Base-by-base conservation (phyloP, 2,888 invertebrate species). In the Xestia sexstrigata region DNA sequence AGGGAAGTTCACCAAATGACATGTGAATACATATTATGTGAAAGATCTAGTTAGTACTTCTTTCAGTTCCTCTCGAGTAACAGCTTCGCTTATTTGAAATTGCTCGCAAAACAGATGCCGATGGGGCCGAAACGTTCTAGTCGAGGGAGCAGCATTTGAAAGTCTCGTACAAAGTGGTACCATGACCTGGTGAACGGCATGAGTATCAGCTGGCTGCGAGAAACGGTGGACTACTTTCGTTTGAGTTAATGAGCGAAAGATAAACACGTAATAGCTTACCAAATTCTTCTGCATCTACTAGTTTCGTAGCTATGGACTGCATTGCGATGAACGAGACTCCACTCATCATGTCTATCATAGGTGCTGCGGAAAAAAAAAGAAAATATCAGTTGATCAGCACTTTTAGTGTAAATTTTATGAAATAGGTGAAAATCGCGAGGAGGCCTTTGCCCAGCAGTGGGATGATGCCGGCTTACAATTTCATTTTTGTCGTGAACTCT, bases 301-400 rank as follows among this genome's bases (percentile, higher is more conserved):
- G 75, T 11, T 79, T 79, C 0, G 58, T 79, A 15, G 78, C 23
- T 49, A 79, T 66, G 0, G 78, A 74, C 49, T 79, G 78, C 5
- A 79, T 79, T 35, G 78, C 78, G 4, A 81, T 79, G 26, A 8
- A 79, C 2, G 78, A 81, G 26, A 81, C 45, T 35, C 78, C 78
- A 45, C 78, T 79, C 23, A 79, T 42, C 65, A 74, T 81, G 55
- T 79, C 78, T 81, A 79, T 17, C 5, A 58, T 4, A 8, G 78
- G 78, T 11, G 78, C 78, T 79, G 75, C 42, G 26, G 15, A 58
- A 70, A 52, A 45, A 42, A 11, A 11, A 11, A 30, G 11, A 45
- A 74, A n/a, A n/a, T 6, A 45, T 9, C 15, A 74, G 23, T 42
- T 55, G 55, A n/a, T n/a, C 55, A n/a, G n/a, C n/a, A n/a, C n/a